Conservation (phyloP, 2,797 vertebrate species). For the Distichodus sexfasciatus region DNA sequence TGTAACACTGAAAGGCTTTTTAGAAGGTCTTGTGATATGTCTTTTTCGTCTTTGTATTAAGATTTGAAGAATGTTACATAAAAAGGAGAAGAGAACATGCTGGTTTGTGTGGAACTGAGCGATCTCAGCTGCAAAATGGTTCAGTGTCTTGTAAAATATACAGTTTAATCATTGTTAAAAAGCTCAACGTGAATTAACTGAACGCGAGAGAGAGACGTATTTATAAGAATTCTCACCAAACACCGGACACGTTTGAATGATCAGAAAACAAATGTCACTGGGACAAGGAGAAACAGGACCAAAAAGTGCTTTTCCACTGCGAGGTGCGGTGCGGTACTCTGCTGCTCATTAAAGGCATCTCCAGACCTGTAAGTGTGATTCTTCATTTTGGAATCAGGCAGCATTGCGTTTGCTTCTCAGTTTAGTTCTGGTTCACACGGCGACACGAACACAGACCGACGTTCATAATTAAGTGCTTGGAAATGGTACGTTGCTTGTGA, state of each 20-base stretch:
- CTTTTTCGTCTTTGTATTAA: slow-evolving; percentile 57
- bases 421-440: no score
- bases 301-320: no score
- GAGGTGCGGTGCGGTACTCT: no score
- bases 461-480: no score
- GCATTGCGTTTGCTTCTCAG: no score
- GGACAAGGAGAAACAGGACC: no score
- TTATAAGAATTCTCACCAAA: slow-evolving; percentile 3
- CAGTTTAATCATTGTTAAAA: slow-evolving; percentile 41
- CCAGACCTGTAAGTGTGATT: no score
- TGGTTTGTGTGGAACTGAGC: slow-evolving; percentile 63
- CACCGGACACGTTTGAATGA: not conserved
- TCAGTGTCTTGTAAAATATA: slow-evolving; percentile 34
- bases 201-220: slow-evolving; percentile 35
- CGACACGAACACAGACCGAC: no score
- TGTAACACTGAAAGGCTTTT: slow-evolving; percentile 65
- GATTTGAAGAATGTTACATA: slow-evolving; percentile 52
- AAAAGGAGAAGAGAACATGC: slow-evolving; percentile 62
- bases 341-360: no score
- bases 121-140: slow-evolving; percentile 50
- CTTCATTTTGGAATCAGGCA: no score
- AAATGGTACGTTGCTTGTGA: no score
- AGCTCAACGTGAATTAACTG: slow-evolving; percentile 34
- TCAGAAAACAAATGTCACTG: slow-evolving; percentile 9
- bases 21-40: slow-evolving; percentile 67